A percentile compares a stretch with the other conserved stretches of the same genome.
phyloP scores from a whole-genome alignment of 2,888 invertebrate genomes.

The Lampropteryx suffumata region DNA sequence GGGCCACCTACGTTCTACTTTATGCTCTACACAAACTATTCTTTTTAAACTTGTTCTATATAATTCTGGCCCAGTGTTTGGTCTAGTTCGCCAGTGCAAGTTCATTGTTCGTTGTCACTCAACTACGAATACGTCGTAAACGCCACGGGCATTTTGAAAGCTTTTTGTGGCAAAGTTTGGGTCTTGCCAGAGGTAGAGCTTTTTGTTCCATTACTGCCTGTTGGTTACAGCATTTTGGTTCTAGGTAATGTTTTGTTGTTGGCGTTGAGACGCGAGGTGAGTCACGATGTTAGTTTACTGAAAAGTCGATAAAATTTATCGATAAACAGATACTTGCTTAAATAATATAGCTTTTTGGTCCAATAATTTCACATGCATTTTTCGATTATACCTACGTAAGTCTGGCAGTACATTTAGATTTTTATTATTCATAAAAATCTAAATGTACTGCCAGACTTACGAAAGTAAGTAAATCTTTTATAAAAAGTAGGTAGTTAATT shows the following conservation, averaged over 20 bases:
- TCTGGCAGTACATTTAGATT: no score
- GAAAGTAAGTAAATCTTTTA: no score
- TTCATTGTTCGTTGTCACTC: constrained; percentile 71
- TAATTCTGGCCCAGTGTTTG: constrained; percentile 71
- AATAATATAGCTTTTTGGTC: constrained; percentile 6
- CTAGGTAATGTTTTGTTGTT: constrained; percentile 71
- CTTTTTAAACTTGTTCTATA: constrained; percentile 63
- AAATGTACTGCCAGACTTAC: no score
- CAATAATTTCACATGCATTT: background rate
- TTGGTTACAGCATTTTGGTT: constrained; percentile 69
- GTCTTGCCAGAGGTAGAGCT: constrained; percentile 58
- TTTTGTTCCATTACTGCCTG: constrained; percentile 63
- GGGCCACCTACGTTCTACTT: constrained; percentile 54
- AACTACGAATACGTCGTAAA: constrained; percentile 59
- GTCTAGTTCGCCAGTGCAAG: constrained; percentile 80
- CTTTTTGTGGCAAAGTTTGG: constrained; percentile 65
- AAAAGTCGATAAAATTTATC: constrained; percentile 65
- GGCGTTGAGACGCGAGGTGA: constrained; percentile 79
- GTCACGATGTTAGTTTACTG: constrained; percentile 67
- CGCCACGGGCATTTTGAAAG: constrained; percentile 57
- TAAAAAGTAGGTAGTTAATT: no score
- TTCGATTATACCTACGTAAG: no score
- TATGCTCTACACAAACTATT: constrained; percentile 46
- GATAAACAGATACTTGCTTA: constrained; percentile 53
- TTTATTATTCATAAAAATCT: no score